A percentile compares a stretch with the other conserved stretches of the same genome.
These are phyloP conservation scores for Malurus melanocephalus DNA, from an alignment of 2,113 vertebrate genomes.

Conservation along the genomic window DNA sequence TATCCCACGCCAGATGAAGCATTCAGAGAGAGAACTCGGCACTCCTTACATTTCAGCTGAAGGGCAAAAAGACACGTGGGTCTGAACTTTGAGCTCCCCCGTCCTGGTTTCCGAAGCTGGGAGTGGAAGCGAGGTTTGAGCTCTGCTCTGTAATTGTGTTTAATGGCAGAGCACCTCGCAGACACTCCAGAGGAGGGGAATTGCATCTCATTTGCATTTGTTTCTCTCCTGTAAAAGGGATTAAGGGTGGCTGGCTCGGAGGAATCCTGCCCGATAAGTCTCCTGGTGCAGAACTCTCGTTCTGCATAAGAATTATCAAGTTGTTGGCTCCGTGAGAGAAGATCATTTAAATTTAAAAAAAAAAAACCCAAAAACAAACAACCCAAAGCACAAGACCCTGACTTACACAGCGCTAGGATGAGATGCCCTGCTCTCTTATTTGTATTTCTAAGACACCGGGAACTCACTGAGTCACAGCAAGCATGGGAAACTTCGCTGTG, in stretches of 20 bases:
- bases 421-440: background rate
- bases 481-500: conserved; percentile 20
- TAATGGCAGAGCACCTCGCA: conserved; percentile 1
- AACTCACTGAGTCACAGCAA: background rate
- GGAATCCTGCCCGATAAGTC: background rate
- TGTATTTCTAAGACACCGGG: background rate
- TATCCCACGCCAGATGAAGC: background rate
- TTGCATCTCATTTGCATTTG: conserved; percentile 8
- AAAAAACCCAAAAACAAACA: no score
- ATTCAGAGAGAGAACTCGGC: background rate
- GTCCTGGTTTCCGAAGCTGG: background rate
- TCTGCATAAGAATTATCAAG: background rate
- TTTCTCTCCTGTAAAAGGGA: conserved; percentile 8
- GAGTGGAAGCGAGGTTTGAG: background rate
- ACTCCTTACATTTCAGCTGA: background rate
- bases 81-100: background rate
- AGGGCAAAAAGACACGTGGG: background rate
- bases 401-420: background rate
- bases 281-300: background rate
- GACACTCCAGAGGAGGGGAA: background rate
- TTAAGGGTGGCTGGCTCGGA: background rate
- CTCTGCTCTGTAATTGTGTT: conserved; percentile 11
- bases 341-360: background rate
- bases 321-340: background rate
- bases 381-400: background rate